A percentile compares a stretch with the other conserved stretches of the same genome.
phyloP scores from a whole-genome alignment of 2,888 invertebrate genomes.

The Cheilosia impressa region DNA sequence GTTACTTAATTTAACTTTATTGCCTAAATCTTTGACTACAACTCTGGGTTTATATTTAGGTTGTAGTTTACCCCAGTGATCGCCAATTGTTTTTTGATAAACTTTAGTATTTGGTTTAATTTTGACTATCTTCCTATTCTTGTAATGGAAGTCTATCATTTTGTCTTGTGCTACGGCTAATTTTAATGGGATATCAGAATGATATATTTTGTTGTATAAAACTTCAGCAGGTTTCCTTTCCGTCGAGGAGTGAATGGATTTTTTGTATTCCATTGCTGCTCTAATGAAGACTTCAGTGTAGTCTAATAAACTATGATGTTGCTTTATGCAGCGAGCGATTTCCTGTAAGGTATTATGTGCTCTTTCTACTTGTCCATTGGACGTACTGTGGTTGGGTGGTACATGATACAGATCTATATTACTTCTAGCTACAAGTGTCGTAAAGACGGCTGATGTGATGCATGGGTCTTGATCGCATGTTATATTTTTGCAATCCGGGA shows the following conservation, averaged over 20 bases:
- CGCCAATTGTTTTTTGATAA: conserved; percentile 23
- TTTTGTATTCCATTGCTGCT: conserved; percentile 21
- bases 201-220: conserved; percentile 27
- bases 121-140: neutral
- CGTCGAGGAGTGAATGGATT: conserved; percentile 20
- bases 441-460: conserved; percentile 27
- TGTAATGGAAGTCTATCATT: conserved; percentile 30
- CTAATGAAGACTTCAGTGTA: too few species aligned
- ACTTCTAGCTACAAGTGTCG: conserved; percentile 23
- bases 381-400: conserved; percentile 29
- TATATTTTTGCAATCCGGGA: conserved; percentile 24
- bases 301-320: too few species aligned
- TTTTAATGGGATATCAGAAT: neutral
- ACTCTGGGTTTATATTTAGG: conserved; percentile 17
- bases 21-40: conserved; percentile 31
- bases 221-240: conserved; percentile 27
- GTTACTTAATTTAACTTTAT: conserved; percentile 14
- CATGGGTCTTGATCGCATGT: conserved; percentile 33
- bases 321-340: too few species aligned
- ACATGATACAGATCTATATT: conserved; percentile 29
- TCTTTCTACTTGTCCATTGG: conserved; percentile 50
- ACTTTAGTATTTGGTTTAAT: conserved; percentile 5
- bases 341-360: too few species aligned
- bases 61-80: conserved; percentile 4
- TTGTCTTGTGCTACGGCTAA: conserved; percentile 25